These are phyloP conservation scores for Hoplodrina blanda DNA, from an alignment of 2,888 invertebrate genomes.

Conservation along the genomic window DNA sequence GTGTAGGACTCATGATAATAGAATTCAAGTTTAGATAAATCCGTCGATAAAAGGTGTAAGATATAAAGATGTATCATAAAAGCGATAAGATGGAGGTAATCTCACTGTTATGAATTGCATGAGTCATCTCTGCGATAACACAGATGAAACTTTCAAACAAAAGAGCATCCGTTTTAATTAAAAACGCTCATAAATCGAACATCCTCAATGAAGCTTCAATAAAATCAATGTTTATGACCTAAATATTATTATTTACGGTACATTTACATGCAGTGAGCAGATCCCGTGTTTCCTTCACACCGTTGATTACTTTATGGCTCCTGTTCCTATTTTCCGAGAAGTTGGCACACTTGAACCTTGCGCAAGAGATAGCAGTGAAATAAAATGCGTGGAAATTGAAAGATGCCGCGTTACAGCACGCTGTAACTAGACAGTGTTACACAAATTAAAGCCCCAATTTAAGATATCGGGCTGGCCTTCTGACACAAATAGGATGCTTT, in stretches of 20 bases:
- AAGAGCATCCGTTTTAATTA: slow-evolving; percentile 8
- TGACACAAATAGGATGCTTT: slow-evolving; percentile 63
- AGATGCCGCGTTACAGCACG: slow-evolving; percentile 72
- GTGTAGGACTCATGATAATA: slow-evolving; percentile 27
- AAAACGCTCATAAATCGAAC: slow-evolving; percentile 8
- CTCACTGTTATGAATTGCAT: slow-evolving; percentile 11
- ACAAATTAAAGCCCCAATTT: slow-evolving; percentile 76
- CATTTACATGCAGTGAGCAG: slow-evolving; percentile 2
- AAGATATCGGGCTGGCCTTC: slow-evolving; percentile 71
- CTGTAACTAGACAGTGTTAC: slow-evolving; percentile 73
- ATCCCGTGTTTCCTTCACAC: slow-evolving; percentile 65
- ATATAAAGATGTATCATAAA: slow-evolving; percentile 19
- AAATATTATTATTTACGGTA: slow-evolving; percentile 34
- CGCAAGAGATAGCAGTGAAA: slow-evolving; percentile 81
- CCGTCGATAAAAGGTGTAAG: slow-evolving; percentile 17
- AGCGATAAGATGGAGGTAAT: slow-evolving; percentile 27
- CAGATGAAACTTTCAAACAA: slow-evolving; percentile 7
- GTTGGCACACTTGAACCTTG: slow-evolving; percentile 70
- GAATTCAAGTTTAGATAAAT: slow-evolving; percentile 45
- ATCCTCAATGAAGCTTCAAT: slow-evolving; percentile 21
- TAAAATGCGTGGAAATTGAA: slow-evolving; percentile 80
- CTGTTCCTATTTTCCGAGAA: slow-evolving; percentile 64
- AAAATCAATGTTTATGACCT: slow-evolving; percentile 25
- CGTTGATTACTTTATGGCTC: slow-evolving; percentile 68
- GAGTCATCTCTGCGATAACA: slow-evolving; percentile 14